Base-by-base conservation (phyloP, 2,113 vertebrate genomes). In the Tyto alba region DNA sequence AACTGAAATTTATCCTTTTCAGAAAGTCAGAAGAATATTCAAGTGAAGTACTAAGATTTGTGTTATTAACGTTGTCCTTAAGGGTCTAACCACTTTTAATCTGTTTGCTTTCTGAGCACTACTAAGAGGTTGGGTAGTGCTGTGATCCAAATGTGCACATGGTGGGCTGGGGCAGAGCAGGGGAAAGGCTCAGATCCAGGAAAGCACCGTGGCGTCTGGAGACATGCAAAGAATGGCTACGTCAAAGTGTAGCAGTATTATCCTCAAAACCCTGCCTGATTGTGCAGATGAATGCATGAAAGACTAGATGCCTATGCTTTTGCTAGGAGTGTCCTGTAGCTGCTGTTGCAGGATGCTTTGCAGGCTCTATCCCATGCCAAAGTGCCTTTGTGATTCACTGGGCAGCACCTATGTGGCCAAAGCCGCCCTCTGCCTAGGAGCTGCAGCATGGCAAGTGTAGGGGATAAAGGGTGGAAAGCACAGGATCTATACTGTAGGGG, bases 221-320 rank as follows among this genome's bases (percentile, higher is more conserved):
- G 38, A 81, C 0, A 0, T 66, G 30, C 30, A 53, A 55, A n/a
- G 16, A 66, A 12, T 16, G 18, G 16, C 12, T 38, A 9, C 40
- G 48, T 62, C 55, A 64, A 12, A 84, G 9, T 32, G 36, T 47
- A 79, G n/a, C 12, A 68, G 17, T 21, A 10, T 55, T 38, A 34
- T 34, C 67, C 43, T 73, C 40, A 76, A 68, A 85, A 17, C 10
- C 48, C 40, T 56, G 17, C 16, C 67, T 56, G 62, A 17, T 17
- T 52, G 45, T 1, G 0, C 19, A 18, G 47, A 22, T 62, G 64
- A 22, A 30, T 34, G 32, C n/a, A 38, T 16, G 10, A 27, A 82
- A n/a, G 15, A 22, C 36, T 45, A 32, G 40, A 47, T 0, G 0
- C 36, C 25, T 45, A 12, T 3, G 2, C 34, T 66, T 66, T 53